phyloP scores from a whole-genome alignment of 2,888 invertebrate species.

The Orchestes rusci region DNA sequence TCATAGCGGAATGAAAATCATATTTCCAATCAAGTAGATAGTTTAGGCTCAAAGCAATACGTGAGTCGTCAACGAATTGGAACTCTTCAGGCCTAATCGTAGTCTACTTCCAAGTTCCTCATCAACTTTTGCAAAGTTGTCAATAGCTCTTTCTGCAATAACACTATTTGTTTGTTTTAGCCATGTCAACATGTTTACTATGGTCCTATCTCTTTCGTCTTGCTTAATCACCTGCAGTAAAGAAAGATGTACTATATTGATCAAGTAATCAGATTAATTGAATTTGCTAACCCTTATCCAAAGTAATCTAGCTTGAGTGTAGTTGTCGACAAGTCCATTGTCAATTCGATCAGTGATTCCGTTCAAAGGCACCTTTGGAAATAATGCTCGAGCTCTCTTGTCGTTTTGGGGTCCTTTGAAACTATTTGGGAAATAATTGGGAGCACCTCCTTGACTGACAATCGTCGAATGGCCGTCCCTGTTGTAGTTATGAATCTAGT shows the following conservation, averaged over 20 bases:
- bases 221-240: conserved; percentile 65
- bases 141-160: conserved; percentile 79
- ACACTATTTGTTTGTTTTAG: conserved; percentile 72
- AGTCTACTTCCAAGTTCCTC: conserved; percentile 69
- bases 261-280: background rate
- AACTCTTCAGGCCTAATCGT: conserved; percentile 42
- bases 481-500: conserved; percentile 66
- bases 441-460: conserved; percentile 80
- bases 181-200: conserved; percentile 73
- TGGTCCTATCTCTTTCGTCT: conserved; percentile 62
- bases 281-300: conserved; percentile 27
- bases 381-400: conserved; percentile 54
- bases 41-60: conserved; percentile 19
- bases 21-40: background rate
- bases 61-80: conserved; percentile 17
- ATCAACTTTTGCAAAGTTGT: conserved; percentile 66
- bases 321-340: conserved; percentile 74
- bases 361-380: conserved; percentile 51
- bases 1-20: too few relatives aligned
- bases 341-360: conserved; percentile 58
- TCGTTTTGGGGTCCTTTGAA: conserved; percentile 80
- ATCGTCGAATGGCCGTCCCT: conserved; percentile 68
- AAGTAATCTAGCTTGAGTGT: conserved; percentile 61
- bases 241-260: background rate
- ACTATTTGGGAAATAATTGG: conserved; percentile 96